Evolutionary conservation across 2,888 invertebrate genomes (phyloP), one percentile per base, ranked within the genome.

Genomic region (Amorpha juglandis): DNA sequence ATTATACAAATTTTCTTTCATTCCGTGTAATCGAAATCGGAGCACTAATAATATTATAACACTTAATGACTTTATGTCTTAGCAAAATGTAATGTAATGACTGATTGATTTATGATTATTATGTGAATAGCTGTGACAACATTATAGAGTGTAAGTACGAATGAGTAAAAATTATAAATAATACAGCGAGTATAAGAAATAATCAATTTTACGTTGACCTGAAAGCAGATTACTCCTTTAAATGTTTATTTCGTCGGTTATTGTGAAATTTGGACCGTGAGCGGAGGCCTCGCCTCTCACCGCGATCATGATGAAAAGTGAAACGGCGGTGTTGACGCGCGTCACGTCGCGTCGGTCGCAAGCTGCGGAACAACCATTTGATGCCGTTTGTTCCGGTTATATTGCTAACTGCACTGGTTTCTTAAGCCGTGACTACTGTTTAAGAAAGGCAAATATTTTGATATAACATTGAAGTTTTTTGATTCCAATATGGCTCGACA

Each of bases 211-310:
- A 55, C 14, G 52, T 47, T 53, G 47, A 65, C 42, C 50, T 73
- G 70, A 79, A 80, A 79, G 79, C 77, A 82, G 80, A 84, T 81
- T 77, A 73, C 71, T 78, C 71, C 76, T 79, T 78, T 78, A 78
- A 81, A 76, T 78, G 82, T 83, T 78, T 79, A 81, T 86, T 88
- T 86, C 80, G 88, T 84, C 79, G 80, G 76, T 78, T 79, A 82
- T 92, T 92, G 91, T 88, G 92, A 93, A 92, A 92, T 91, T 89
- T 86, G 86, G 90, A 87, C 83, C 84, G 83, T 82, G 82, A 80
- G 82, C 79, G 82, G 88, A 89, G 91, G 89, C 83, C 87, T 88
- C 79, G 87, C 92, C 92, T 92, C 92, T 92, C 91, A 91, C 92
- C 83, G 83, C 81, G 86, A 82, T 84, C 86, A 87, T 84, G 89